Evolutionary conservation across 2,113 vertebrate species (phyloP).

Genomic region (Varanus komodoensis): DNA sequence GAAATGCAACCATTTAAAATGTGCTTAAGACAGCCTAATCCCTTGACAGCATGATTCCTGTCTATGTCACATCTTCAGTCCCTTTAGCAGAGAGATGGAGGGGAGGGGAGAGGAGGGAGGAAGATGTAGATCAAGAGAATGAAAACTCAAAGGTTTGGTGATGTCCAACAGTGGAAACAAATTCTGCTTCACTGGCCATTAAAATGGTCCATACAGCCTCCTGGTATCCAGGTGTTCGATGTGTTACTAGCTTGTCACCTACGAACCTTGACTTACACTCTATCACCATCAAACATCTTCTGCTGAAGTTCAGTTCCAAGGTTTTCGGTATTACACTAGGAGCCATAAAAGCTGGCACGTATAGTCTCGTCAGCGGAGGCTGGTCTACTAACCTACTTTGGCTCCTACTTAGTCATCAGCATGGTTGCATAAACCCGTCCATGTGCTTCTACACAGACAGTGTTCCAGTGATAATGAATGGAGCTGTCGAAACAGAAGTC

Average conservation of each 20-base stretch:
- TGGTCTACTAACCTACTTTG: constrained; percentile 34
- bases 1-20: too few species aligned
- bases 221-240: neutral
- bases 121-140: neutral
- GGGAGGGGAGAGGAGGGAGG: too few species aligned
- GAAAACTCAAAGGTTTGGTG: neutral
- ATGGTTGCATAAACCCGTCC: neutral
- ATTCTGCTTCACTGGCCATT: neutral
- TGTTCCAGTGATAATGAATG: constrained; percentile 28
- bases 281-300: constrained; percentile 17
- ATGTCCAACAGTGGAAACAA: neutral
- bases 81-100: neutral
- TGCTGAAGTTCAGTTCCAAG: constrained; percentile 3
- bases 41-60: neutral
- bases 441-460: neutral
- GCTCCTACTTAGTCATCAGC: constrained; percentile 21
- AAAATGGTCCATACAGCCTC: too few species aligned
- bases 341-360: neutral
- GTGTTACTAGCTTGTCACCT: constrained; percentile 5
- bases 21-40: neutral
- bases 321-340: neutral
- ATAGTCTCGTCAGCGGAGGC: neutral
- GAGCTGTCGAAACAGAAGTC: neutral
- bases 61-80: neutral
- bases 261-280: neutral